These are phyloP conservation scores for Zaprionus taronus DNA, from an alignment of 1,140 invertebrate species.

Conservation along the genomic window DNA sequence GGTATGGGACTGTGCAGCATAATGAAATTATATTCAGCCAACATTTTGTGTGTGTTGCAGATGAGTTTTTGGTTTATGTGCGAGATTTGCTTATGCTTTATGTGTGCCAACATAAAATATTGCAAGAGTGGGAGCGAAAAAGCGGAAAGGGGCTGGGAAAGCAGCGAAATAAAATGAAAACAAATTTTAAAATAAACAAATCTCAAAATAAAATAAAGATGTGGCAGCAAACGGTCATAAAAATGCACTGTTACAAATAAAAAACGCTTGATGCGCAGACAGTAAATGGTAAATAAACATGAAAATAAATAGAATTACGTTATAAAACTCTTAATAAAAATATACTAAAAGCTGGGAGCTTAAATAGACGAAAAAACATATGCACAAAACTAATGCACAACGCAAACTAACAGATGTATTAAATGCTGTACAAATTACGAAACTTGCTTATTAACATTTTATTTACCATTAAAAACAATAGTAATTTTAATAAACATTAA, in stretches of 20 bases:
- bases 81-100: slow-evolving; percentile 59
- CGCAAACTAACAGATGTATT: neutral
- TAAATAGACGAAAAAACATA: neutral
- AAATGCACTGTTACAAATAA: slow-evolving; percentile 21
- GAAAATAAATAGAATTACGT: neutral
- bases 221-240: slow-evolving; percentile 5
- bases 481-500: slow-evolving; percentile 7
- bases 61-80: slow-evolving; percentile 62
- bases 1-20: slow-evolving; percentile 29
- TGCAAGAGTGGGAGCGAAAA: neutral
- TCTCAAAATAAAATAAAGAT: slow-evolving; percentile 23
- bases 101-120: slow-evolving; percentile 50
- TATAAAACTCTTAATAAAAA: neutral
- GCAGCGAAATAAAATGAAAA: slow-evolving; percentile 51
- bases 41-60: slow-evolving; percentile 44
- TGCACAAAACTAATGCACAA: too few species aligned
- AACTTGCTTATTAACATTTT: too few species aligned
- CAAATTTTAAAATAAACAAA: slow-evolving; percentile 48
- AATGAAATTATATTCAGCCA: slow-evolving; percentile 71
- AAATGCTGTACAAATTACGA: neutral
- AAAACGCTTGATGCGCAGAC: neutral
- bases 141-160: neutral
- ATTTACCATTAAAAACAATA: neutral
- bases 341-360: neutral
- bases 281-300: neutral